A percentile compares a stretch with the other conserved stretches of the same genome.
Evolutionary conservation across 1,140 invertebrate species (phyloP).

Genomic region (Copidosoma floridanum): DNA sequence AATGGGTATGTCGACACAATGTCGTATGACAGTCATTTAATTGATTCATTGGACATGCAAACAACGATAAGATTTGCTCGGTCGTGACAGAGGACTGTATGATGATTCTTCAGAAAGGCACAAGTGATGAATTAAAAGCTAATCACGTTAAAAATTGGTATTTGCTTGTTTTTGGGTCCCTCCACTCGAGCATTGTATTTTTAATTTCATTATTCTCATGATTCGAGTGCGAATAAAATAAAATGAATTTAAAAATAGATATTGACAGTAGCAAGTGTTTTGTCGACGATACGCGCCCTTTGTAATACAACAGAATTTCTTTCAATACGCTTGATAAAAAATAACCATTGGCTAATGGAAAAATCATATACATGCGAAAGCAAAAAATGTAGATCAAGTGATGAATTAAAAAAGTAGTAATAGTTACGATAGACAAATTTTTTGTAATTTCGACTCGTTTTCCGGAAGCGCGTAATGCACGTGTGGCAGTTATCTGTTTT

Average conservation of each 20-base stretch:
- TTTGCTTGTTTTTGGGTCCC: slow-evolving; percentile 31
- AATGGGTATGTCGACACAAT: too few relatives aligned
- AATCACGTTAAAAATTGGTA: slow-evolving; percentile 30
- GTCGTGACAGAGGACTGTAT: neutral
- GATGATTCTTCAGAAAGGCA: neutral
- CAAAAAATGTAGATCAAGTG: neutral
- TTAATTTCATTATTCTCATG: slow-evolving; percentile 16
- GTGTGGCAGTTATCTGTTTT: neutral
- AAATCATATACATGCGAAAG: slow-evolving; percentile 2
- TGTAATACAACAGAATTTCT: slow-evolving; percentile 12
- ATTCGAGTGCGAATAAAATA: slow-evolving; percentile 7
- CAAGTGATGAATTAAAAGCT: slow-evolving; percentile 21
- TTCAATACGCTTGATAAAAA: slow-evolving; percentile 11
- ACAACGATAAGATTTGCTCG: neutral
- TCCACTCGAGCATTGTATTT: slow-evolving; percentile 11
- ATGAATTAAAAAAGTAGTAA: slow-evolving; percentile 3
- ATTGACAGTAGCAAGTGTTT: too few relatives aligned
- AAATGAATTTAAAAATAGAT: slow-evolving; percentile 9
- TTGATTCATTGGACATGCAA: too few relatives aligned
- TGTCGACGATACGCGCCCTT: slow-evolving; percentile 11
- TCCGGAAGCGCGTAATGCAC: slow-evolving; percentile 9
- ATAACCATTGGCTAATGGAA: slow-evolving; percentile 13
- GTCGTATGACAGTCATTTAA: too few relatives aligned
- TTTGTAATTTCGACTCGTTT: slow-evolving; percentile 23
- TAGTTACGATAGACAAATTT: too few relatives aligned